phyloP scores from a whole-genome alignment of 1,140 invertebrate genomes.

The Akabosia matsudoensis region DNA sequence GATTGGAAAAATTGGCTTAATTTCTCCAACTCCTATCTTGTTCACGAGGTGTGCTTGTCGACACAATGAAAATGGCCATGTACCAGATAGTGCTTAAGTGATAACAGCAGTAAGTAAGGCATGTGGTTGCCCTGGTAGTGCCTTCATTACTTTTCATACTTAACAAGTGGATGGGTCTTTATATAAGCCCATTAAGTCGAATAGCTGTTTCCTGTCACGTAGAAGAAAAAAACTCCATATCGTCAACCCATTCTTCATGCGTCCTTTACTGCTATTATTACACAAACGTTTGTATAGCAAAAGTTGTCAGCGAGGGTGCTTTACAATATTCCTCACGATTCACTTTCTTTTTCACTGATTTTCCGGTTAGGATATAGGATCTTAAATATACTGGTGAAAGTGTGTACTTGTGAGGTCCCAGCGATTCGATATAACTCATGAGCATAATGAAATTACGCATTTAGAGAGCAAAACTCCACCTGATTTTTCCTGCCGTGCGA shows the following conservation, averaged over 20 bases:
- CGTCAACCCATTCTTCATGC: background rate
- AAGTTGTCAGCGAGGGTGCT: background rate
- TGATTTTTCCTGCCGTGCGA: too few relatives aligned
- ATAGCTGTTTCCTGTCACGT: slow-evolving; percentile 7
- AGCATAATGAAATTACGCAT: too few relatives aligned
- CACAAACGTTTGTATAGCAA: background rate
- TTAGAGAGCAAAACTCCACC: too few relatives aligned
- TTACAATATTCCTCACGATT: background rate
- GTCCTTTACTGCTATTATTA: background rate
- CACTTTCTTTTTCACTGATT: background rate
- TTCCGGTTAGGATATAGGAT: background rate
- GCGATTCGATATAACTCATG: background rate
- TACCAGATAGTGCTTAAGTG: too few relatives aligned
- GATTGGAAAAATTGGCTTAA: slow-evolving; percentile 10
- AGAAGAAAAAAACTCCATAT: slow-evolving; percentile 4
- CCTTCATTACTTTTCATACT: slow-evolving; percentile 5
- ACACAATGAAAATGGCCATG: background rate
- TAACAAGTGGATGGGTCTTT: background rate
- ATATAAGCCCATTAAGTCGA: slow-evolving; percentile 13
- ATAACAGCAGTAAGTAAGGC: too few relatives aligned
- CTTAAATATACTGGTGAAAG: background rate
- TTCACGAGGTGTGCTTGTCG: background rate
- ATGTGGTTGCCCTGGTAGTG: background rate
- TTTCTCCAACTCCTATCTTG: background rate
- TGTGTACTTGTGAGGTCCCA: background rate